Percentiles rank a stretch among this genome's conserved stretches.
These are phyloP conservation scores for Electrona antarctica DNA, from an alignment of 2,113 vertebrate species.

Conservation along the genomic window DNA sequence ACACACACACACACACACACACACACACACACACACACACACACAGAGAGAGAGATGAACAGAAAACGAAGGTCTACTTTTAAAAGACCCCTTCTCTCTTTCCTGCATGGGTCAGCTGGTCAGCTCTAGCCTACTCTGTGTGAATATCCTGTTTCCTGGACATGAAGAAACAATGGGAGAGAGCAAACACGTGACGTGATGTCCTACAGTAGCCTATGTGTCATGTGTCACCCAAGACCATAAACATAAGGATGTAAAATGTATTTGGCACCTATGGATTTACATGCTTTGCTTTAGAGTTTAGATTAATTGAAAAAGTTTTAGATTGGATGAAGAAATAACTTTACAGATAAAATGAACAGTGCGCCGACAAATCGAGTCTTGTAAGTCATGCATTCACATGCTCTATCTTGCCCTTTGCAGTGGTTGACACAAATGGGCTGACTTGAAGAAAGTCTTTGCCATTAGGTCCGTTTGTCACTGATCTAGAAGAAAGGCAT, in stretches of 20 bases:
- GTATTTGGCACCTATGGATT: not conserved
- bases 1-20: not conserved
- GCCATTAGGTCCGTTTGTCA: conserved; percentile 18
- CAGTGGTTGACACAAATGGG: conserved; percentile 7
- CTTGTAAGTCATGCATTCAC: not conserved
- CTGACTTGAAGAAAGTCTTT: conserved; percentile 26
- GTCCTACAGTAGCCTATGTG: conserved; percentile 51
- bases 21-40: conserved; percentile 15
- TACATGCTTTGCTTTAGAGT: not conserved
- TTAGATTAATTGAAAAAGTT: not conserved
- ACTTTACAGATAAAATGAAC: not conserved
- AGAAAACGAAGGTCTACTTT: not conserved
- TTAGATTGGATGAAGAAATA: not conserved
- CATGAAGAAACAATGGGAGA: conserved; percentile 65
- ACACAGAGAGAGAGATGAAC: not conserved
- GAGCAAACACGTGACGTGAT: conserved; percentile 49
- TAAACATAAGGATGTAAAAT: conserved; percentile 13
- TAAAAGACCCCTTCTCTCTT: not conserved
- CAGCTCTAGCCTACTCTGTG: conserved; percentile 25
- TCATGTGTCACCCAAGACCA: conserved; percentile 35
- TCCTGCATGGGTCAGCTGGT: conserved; percentile 31
- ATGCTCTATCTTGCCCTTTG: conserved; percentile 1
- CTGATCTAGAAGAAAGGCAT: conserved; percentile 51
- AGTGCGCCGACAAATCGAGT: not conserved
- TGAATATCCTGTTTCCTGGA: conserved; percentile 75